phyloP scores from a whole-genome alignment of 37 sponge, comb jelly and placozoan genomes.

The Sycon ciliatum region DNA sequence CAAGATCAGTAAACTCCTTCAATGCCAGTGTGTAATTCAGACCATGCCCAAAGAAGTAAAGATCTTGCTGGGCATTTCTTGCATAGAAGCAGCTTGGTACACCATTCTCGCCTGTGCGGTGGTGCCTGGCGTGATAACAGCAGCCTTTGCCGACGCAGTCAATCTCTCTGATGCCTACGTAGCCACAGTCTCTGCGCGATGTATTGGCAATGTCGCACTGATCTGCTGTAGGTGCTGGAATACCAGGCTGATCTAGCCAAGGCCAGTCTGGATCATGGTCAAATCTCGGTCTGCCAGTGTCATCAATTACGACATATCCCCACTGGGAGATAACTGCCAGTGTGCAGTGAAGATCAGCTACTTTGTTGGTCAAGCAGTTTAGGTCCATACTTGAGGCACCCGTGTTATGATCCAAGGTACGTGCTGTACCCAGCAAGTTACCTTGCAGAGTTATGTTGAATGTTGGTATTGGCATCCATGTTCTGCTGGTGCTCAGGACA shows the following conservation, averaged over 20 bases:
- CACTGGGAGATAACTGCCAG: slow-evolving; percentile 32
- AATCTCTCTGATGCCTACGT: slow-evolving; percentile 15
- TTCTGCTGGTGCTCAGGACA: too few relatives aligned
- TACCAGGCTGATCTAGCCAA: slow-evolving; percentile 34
- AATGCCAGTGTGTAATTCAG: slow-evolving; percentile 50
- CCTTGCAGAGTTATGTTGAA: not conserved
- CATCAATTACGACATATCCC: slow-evolving; percentile 58
- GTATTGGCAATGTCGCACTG: slow-evolving; percentile 6
- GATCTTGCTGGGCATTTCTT: slow-evolving; percentile 27
- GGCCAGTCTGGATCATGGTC: slow-evolving; percentile 48
- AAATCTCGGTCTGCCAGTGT: slow-evolving; percentile 50
- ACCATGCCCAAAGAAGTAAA: slow-evolving; percentile 69
- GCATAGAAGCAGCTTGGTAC: slow-evolving; percentile 43
- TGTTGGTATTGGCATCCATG: too few relatives aligned
- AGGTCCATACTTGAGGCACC: slow-evolving; percentile 21
- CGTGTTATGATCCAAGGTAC: slow-evolving; percentile 42
- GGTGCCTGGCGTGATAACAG: slow-evolving; percentile 35
- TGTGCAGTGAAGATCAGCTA: slow-evolving; percentile 40
- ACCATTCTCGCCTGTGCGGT: not conserved
- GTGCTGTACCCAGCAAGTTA: slow-evolving; percentile 42
- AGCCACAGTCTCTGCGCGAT: slow-evolving; percentile 37
- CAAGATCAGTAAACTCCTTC: slow-evolving; percentile 37
- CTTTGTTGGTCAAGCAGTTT: slow-evolving; percentile 29
- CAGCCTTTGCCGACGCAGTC: slow-evolving; percentile 49
- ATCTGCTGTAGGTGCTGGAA: slow-evolving; percentile 11